Evolutionary conservation across 2,113 vertebrate species (phyloP), one percentile per base, ranked within the genome.

Genomic region (Thunnus thynnus): DNA sequence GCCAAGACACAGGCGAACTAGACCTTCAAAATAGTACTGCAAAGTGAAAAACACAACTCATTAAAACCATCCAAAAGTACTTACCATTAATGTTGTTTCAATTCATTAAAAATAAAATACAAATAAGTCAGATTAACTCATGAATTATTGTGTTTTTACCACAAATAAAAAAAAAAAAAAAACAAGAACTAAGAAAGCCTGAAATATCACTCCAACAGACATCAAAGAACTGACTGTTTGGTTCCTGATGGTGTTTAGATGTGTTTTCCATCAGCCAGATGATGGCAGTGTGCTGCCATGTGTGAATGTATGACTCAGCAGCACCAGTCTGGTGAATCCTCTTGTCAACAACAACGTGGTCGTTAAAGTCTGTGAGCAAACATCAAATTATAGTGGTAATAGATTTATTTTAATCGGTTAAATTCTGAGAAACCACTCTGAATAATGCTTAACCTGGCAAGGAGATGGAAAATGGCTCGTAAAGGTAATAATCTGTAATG

Each of bases 281-380:
- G 93, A 85, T 83, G 93, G 91, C 93, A 88, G 89, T 89, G 88
- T 89, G 78, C 48, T 65, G 82, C 89, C 80, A 69, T 1, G 69
- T 63, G 65, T 82, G 67, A 72, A 17, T 80, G 25, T 5, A 25
- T 56, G 69, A 58, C 62, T 71, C 69, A 72, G 51, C 75, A 69
- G 13, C 51, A 41, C 48, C 12, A 52, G 51, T 4, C 18, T 17
- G 8, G 9, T 18, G 61, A 70, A 69, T 69, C 55, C 67, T 72
- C 4, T 5, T 4, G 11, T 70, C 48, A 65, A 74, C 76, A 77
- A 65, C 48, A 73, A 32, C 64, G 14, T n/a, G 18, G 48, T 56
- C 48, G 55, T 77, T 78, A 78, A 73, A 56, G 61, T 32, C 73
- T 5, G 4, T 30, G 25, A 83, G 67, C 72, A 72, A 79, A 78